Evolutionary conservation across 2,113 vertebrate genomes (phyloP).

Genomic region (Serinus canaria): DNA sequence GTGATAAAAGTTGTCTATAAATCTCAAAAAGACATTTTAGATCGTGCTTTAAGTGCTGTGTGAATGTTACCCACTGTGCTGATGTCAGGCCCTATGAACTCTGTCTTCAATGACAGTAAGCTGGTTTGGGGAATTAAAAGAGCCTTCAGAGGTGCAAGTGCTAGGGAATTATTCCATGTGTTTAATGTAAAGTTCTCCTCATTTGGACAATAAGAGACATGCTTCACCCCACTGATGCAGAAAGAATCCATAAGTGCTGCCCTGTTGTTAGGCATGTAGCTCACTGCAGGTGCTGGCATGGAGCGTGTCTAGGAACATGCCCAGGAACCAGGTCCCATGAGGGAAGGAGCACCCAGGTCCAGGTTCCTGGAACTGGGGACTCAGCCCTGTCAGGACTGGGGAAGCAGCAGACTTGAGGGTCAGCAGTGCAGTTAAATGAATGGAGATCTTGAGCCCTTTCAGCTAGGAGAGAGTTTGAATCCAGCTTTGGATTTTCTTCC

Average conservation of each 20-base stretch:
- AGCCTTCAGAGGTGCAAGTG: not conserved
- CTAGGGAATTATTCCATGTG: not conserved
- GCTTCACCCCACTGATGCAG: not conserved
- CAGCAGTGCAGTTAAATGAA: not conserved
- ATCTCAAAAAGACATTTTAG: not conserved
- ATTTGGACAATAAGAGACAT: not conserved
- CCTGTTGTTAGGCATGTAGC: not conserved
- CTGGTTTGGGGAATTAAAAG: not conserved
- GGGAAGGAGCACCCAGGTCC: not conserved
- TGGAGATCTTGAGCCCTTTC: not conserved
- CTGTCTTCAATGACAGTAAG: not conserved
- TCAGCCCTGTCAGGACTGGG: not conserved
- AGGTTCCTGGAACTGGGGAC: not conserved
- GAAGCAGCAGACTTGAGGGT: not conserved
- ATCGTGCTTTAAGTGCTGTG: not conserved
- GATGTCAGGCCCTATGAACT: not conserved
- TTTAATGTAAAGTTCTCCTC: not conserved
- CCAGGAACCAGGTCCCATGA: not conserved
- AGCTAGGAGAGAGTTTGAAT: not conserved
- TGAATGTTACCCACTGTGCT: not conserved
- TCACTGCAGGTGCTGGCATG: not conserved
- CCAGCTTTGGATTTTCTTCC: not conserved
- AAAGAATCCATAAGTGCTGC: not conserved
- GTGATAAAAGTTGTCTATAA: not conserved
- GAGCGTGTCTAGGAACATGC: not conserved